phyloP scores from a whole-genome alignment of 2,888 invertebrate species.

The Nemotelus nigrinus region DNA sequence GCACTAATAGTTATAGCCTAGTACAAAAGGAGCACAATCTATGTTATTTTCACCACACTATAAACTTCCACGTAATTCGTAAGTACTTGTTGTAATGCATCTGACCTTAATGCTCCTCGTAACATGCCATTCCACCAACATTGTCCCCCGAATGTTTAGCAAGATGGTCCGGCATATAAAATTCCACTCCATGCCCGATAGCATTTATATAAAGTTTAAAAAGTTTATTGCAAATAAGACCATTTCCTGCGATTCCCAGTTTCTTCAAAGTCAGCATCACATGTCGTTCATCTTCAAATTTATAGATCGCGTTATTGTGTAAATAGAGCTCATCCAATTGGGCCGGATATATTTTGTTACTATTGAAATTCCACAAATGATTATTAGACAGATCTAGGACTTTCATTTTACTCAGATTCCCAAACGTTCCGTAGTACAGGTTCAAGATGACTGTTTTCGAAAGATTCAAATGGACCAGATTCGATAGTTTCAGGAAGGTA shows the following conservation, averaged over 20 bases:
- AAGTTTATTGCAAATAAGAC: conserved; percentile 10
- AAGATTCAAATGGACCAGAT: conserved; percentile 11
- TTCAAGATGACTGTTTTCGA: conserved; percentile 29
- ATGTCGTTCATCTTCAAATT: not conserved
- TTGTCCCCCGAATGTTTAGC: not conserved
- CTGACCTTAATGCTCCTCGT: not conserved
- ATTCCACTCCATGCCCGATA: not conserved
- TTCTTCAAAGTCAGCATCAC: not conserved
- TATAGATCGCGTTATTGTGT: conserved; percentile 29
- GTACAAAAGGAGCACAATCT: no score
- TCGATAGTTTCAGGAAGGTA: conserved; percentile 1
- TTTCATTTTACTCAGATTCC: conserved; percentile 20
- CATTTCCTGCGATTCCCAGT: conserved; percentile 31
- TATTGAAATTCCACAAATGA: conserved; percentile 26
- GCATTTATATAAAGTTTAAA: not conserved
- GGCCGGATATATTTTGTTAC: conserved; percentile 9
- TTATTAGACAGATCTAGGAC: conserved; percentile 29
- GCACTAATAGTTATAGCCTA: no score
- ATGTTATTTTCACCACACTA: no score
- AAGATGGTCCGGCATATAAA: conserved; percentile 1
- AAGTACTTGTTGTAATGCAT: no score
- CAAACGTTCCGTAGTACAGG: conserved; percentile 29
- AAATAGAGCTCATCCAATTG: conserved; percentile 19
- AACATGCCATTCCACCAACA: conserved; percentile 29
- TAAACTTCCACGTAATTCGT: no score